Conservation (phyloP, 2,113 vertebrate species). For the Ammodramus savannarum region DNA sequence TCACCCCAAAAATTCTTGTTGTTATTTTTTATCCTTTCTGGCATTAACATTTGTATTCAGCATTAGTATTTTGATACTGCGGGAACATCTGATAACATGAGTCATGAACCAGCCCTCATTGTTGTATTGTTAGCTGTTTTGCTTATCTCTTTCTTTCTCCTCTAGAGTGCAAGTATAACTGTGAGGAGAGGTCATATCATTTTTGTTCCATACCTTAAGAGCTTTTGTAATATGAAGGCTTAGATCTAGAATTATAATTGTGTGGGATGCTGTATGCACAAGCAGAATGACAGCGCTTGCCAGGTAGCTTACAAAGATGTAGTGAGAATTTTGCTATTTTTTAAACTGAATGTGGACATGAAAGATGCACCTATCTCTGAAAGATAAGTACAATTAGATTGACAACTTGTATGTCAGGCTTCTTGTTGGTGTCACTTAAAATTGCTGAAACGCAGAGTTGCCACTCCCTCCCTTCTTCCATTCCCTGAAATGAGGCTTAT, state of each 20-base stretch:
- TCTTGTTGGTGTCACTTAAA: background rate
- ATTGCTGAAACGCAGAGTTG: background rate
- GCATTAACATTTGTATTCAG: background rate
- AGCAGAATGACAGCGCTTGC: background rate
- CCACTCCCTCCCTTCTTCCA: background rate
- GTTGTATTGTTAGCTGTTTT: background rate
- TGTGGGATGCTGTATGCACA: background rate
- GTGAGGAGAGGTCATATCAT: background rate
- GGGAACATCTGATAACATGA: background rate
- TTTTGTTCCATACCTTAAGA: background rate
- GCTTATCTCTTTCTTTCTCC: conserved; percentile 1
- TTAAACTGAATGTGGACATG: background rate
- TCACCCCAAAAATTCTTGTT: background rate
- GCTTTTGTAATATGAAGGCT: background rate
- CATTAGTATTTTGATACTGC: background rate
- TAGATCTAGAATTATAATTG: background rate
- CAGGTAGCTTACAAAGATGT: background rate
- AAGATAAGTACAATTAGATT: background rate
- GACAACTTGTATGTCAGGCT: background rate
- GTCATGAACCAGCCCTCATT: background rate
- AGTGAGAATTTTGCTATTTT: background rate
- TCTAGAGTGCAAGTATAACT: background rate
- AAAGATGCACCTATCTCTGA: background rate
- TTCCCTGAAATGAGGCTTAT: background rate
- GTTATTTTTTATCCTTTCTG: background rate